These are phyloP conservation scores for Lycodopsis pacificus DNA, from an alignment of 2,797 vertebrate species.

Conservation along the genomic window DNA sequence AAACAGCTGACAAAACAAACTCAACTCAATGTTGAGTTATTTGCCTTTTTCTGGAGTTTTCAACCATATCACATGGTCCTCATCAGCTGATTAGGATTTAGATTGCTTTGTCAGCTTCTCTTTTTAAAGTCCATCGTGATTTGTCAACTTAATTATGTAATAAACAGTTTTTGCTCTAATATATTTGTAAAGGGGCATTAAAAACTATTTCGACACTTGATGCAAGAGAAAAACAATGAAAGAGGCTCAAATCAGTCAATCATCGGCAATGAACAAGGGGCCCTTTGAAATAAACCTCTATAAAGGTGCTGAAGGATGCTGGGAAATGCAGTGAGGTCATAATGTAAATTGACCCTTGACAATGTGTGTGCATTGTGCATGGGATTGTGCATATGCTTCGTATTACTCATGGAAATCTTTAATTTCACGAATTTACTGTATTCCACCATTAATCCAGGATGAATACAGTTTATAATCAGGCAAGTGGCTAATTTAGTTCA, in stretches of 20 bases:
- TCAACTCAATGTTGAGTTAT: neutral
- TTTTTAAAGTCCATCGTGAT: neutral
- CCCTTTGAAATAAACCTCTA: neutral
- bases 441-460: slow-evolving; percentile 26
- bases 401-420: neutral
- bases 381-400: neutral
- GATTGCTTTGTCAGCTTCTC: slow-evolving; percentile 1
- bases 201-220: neutral
- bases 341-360: neutral
- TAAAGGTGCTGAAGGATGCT: neutral
- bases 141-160: neutral
- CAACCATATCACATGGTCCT: accelerated
- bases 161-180: neutral
- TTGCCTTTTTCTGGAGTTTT: neutral
- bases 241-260: neutral
- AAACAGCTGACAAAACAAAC: neutral
- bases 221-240: neutral
- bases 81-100: neutral
- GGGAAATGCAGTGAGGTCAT: neutral
- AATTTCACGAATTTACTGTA: neutral
- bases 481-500: slow-evolving; percentile 35
- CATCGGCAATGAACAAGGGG: neutral
- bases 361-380: neutral
- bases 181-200: neutral
- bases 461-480: slow-evolving; percentile 30